phyloP scores from a whole-genome alignment of 2,113 vertebrate genomes.

The pig (Sus scrofa) region T2T-Sscrofa CM000812.6:220374501-220375000 shows the following conservation, averaged over 20 bases:
- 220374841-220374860: conserved; percentile 47
- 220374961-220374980: conserved; percentile 49
- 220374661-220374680: conserved; percentile 66
- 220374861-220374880: conserved; percentile 65
- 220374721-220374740: conserved; percentile 65
- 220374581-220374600: conserved; percentile 59
- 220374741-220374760: conserved; percentile 32
- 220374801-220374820: conserved; percentile 71
- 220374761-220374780: conserved; percentile 59
- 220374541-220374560: background rate
- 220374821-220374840: conserved; percentile 63
- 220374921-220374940: conserved; percentile 68
- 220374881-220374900: background rate
- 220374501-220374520: background rate
- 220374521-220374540: background rate
- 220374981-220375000: conserved; percentile 65
- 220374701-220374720: conserved; percentile 64
- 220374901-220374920: conserved; percentile 43
- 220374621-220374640: conserved; percentile 58
- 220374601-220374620: conserved; percentile 7
- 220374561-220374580: conserved; percentile 17
- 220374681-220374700: conserved; percentile 65
- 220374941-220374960: conserved; percentile 53
- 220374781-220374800: conserved; percentile 74
- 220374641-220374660: conserved; percentile 47